These are phyloP conservation scores for Taenaris catops DNA, from an alignment of 2,888 invertebrate species.

Conservation along the genomic window DNA sequence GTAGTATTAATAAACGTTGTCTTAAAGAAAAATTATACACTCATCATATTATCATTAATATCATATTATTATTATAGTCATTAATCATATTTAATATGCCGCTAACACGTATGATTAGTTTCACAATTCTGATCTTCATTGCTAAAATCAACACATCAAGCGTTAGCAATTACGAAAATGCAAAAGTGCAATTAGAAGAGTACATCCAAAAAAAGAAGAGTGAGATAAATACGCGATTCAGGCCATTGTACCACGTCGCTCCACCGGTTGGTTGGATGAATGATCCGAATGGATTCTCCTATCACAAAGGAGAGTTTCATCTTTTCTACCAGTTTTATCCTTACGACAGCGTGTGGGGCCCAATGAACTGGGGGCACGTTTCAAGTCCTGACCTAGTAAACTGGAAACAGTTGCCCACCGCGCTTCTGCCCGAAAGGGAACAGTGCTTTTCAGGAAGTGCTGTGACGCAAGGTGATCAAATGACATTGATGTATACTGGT, in stretches of 20 bases:
- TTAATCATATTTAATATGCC: constrained; percentile 23
- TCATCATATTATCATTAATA: too few relatives aligned
- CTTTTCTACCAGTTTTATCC: constrained; percentile 78
- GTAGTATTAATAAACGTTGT: too few relatives aligned
- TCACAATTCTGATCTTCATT: too few relatives aligned
- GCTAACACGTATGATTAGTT: constrained; percentile 11
- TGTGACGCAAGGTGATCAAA: constrained; percentile 46
- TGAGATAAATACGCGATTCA: constrained; percentile 52
- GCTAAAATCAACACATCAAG: constrained; percentile 29
- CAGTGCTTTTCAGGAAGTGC: constrained; percentile 72
- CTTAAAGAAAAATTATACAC: too few relatives aligned
- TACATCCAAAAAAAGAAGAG: constrained; percentile 48
- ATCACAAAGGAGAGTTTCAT: constrained; percentile 69
- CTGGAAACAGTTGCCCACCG: constrained; percentile 70
- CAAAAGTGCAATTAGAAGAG: constrained; percentile 41
- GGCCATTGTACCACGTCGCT: constrained; percentile 55
- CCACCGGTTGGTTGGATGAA: constrained; percentile 78
- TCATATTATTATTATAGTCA: too few relatives aligned
- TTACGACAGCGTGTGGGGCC: constrained; percentile 58
- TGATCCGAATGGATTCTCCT: constrained; percentile 79
- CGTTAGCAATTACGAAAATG: constrained; percentile 29
- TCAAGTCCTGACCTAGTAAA: constrained; percentile 63
- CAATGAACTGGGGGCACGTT: constrained; percentile 79
- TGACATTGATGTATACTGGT: constrained; percentile 63
- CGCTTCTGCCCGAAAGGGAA: constrained; percentile 63